Conservation (phyloP, 2,797 vertebrate genomes). For the Danionella dracula region DNA sequence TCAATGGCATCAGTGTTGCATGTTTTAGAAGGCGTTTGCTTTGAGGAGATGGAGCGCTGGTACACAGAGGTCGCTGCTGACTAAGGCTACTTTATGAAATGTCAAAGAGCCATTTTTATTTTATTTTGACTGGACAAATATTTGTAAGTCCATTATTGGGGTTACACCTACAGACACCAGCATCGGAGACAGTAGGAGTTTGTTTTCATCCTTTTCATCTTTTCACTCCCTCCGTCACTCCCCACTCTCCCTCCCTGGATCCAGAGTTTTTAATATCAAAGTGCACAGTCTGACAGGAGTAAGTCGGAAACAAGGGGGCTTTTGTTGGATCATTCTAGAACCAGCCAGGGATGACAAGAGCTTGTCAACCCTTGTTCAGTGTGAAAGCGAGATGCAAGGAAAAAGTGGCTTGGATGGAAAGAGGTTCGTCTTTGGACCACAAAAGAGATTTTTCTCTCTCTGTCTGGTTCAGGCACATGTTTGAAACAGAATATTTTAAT, state of each 20-base stretch:
- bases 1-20: conserved; percentile 56
- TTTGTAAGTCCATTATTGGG: conserved; percentile 71
- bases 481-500: conserved; percentile 76
- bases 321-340: conserved; percentile 62
- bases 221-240: conserved; percentile 55
- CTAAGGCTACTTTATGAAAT: conserved; percentile 51
- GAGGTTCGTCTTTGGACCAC: conserved; percentile 52
- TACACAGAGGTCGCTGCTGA: conserved; percentile 49
- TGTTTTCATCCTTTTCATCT: conserved; percentile 63
- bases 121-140: conserved; percentile 77
- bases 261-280: conserved; percentile 72
- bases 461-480: conserved; percentile 57
- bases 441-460: conserved; percentile 57
- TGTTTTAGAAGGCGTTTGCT: conserved; percentile 60
- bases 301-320: conserved; percentile 54
- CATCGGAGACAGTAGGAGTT: conserved; percentile 66
- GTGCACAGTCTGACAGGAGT: conserved; percentile 64
- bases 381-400: conserved; percentile 58
- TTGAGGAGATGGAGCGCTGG: conserved; percentile 46
- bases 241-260: conserved; percentile 40
- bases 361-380: conserved; percentile 60
- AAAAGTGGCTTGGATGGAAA: conserved; percentile 42
- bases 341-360: conserved; percentile 59
- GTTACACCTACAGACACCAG: conserved; percentile 72
- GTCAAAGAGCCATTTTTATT: conserved; percentile 61